These are phyloP conservation scores for Leptinotarsa defecta DNA, from an alignment of 1,140 invertebrate genomes.

Conservation along the genomic window DNA sequence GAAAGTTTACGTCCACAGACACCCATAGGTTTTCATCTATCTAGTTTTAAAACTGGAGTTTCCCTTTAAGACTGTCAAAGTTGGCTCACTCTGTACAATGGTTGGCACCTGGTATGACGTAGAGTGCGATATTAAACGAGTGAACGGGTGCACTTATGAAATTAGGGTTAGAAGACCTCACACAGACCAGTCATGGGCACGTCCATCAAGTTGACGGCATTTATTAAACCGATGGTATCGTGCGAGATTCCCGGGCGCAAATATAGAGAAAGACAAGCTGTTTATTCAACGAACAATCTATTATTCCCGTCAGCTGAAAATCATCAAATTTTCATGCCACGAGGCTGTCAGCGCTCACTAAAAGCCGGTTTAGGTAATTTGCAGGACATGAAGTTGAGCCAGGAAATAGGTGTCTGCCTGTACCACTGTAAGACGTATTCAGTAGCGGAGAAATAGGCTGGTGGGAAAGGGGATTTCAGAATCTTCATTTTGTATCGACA, in stretches of 20 bases:
- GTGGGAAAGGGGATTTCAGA: neutral
- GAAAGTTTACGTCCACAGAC: too few species aligned
- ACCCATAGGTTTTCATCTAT: too few species aligned
- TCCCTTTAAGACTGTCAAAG: too few species aligned
- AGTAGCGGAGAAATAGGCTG: neutral
- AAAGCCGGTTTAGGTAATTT: constrained; percentile 13
- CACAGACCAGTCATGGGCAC: too few species aligned
- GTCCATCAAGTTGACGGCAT: too few species aligned
- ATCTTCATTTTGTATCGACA: neutral
- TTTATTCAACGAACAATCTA: constrained; percentile 7
- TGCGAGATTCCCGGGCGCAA: neutral
- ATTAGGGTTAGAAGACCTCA: too few species aligned
- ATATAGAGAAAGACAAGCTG: neutral
- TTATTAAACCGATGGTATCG: neutral
- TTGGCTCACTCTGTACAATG: too few species aligned
- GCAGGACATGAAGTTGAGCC: constrained; percentile 13
- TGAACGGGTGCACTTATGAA: too few species aligned
- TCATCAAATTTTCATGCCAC: constrained; percentile 10
- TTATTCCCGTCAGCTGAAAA: constrained; percentile 13
- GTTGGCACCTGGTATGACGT: too few species aligned
- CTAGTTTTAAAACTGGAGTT: too few species aligned
- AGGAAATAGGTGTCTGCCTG: constrained; percentile 15
- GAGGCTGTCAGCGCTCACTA: constrained; percentile 5
- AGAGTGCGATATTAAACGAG: too few species aligned
- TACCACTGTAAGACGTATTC: neutral